These are phyloP conservation scores for Sparus aurata DNA, from an alignment of 2,797 vertebrate genomes.

Conservation along the genomic window DNA sequence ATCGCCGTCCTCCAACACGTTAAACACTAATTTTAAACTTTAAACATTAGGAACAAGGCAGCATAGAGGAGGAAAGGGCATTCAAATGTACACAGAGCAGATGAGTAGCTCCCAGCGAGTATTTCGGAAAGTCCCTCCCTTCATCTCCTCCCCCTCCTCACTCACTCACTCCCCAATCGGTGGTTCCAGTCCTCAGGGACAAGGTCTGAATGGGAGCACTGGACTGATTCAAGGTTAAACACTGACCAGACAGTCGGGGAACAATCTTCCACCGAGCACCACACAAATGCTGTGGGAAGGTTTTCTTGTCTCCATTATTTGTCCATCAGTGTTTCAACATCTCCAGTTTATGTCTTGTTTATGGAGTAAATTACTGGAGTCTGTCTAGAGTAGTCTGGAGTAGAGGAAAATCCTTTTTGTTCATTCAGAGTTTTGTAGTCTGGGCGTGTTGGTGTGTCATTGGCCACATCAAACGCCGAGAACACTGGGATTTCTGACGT, in stretches of 20 bases:
- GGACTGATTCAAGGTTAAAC: conserved; percentile 41
- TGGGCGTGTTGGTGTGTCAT: conserved; percentile 54
- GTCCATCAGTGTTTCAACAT: conserved; percentile 29
- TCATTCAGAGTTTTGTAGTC: conserved; percentile 55
- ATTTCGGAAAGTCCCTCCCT: conserved; percentile 46
- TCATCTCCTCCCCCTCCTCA: conserved; percentile 3
- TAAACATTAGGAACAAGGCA: background rate
- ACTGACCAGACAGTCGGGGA: conserved; percentile 33
- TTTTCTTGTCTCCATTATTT: conserved; percentile 31
- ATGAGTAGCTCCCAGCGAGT: conserved; percentile 46
- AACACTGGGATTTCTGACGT: conserved; percentile 55
- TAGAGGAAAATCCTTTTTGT: conserved; percentile 53
- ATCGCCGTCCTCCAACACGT: background rate
- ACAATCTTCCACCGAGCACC: conserved; percentile 44
- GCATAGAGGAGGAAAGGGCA: conserved; percentile 4
- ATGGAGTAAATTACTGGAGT: conserved; percentile 43
- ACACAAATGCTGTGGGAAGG: conserved; percentile 15
- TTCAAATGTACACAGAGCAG: conserved; percentile 18
- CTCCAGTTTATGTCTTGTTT: conserved; percentile 48
- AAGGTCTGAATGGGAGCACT: conserved; percentile 50
- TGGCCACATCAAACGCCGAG: conserved; percentile 60
- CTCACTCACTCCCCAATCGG: conserved; percentile 39
- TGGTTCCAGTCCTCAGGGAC: conserved; percentile 44
- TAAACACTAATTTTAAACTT: background rate
- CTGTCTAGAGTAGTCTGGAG: conserved; percentile 49